These are phyloP conservation scores for Ectemnius lituratus DNA, from an alignment of 2,888 invertebrate species.

Conservation along the genomic window DNA sequence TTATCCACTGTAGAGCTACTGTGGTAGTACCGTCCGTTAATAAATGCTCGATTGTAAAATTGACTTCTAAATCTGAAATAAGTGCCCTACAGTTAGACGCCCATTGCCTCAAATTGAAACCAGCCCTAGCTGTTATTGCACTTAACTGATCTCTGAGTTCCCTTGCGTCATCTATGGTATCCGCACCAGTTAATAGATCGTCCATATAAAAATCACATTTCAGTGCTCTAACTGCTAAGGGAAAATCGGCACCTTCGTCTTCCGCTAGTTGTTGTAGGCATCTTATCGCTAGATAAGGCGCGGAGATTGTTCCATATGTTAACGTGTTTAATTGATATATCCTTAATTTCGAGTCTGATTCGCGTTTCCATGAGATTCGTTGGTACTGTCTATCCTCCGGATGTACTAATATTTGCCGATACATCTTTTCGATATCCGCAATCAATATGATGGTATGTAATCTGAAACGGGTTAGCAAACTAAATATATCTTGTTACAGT, in stretches of 20 bases:
- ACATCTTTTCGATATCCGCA: constrained; percentile 26
- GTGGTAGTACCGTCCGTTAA: background rate
- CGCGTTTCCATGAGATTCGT: background rate
- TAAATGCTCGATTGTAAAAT: too few relatives aligned
- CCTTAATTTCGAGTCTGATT: background rate
- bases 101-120: constrained; percentile 18
- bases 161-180: constrained; percentile 7
- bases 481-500: constrained; percentile 4
- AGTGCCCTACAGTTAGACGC: constrained; percentile 6
- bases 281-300: constrained; percentile 16
- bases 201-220: constrained; percentile 16
- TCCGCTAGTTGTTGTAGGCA: constrained; percentile 15
- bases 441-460: constrained; percentile 4
- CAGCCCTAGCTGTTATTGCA: background rate
- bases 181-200: constrained; percentile 14
- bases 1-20: background rate
- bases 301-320: background rate
- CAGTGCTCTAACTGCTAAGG: background rate
- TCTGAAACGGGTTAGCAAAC: constrained; percentile 8
- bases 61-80: background rate
- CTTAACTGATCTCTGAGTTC: constrained; percentile 3
- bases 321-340: constrained; percentile 1
- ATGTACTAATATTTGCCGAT: constrained; percentile 6
- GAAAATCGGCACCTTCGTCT: constrained; percentile 5
- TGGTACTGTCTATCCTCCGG: background rate